Percentiles rank a stretch among this genome's conserved stretches.
phyloP scores from a whole-genome alignment of 2,797 vertebrate species.

The Ibycter americanus region DNA sequence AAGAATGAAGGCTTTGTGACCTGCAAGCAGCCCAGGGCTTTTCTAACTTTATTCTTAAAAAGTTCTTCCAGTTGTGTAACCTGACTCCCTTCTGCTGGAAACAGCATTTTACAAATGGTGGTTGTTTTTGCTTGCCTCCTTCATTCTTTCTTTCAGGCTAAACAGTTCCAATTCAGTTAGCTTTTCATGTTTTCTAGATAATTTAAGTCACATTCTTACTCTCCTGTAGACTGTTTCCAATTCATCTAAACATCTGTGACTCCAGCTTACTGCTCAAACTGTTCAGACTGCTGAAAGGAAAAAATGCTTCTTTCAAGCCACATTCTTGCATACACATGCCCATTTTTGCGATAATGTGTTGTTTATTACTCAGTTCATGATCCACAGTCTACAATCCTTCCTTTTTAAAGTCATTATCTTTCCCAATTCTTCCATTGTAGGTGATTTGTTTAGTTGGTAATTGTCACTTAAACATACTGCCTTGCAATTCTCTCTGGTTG shows the following conservation, averaged over 20 bases:
- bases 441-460: background rate
- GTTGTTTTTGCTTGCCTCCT: background rate
- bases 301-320: background rate
- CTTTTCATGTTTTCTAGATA: background rate
- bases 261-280: background rate
- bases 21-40: background rate
- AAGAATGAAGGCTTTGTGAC: background rate
- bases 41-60: background rate
- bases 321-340: background rate
- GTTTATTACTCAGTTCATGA: background rate
- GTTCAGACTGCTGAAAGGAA: background rate
- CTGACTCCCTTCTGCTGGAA: background rate
- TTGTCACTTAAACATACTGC: background rate
- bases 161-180: background rate
- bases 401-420: background rate
- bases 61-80: background rate
- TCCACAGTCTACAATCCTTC: background rate
- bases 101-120: background rate
- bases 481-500: background rate
- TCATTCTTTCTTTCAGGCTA: background rate
- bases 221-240: background rate
- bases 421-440: background rate
- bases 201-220: background rate
- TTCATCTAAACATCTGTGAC: background rate
- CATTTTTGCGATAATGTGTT: background rate